Conservation (phyloP, 2,888 invertebrate species). For the Leptogaster cylindrica region DNA sequence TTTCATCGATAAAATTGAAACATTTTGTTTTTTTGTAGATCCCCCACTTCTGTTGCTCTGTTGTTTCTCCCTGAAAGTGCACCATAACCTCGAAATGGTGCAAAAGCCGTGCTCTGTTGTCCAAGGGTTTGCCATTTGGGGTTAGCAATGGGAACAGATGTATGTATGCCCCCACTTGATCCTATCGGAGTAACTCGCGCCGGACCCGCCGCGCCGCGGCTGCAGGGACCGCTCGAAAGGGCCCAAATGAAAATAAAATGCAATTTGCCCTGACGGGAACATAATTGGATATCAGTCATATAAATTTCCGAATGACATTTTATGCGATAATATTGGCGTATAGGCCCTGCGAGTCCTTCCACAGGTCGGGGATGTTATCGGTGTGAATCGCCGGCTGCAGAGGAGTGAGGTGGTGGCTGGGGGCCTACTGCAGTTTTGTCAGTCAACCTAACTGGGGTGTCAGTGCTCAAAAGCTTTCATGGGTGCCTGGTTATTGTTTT, state of each 20-base stretch:
- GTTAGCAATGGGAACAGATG: no score
- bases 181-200: constrained; percentile 11
- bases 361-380: no score
- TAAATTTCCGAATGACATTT: constrained; percentile 51
- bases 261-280: constrained; percentile 50
- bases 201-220: constrained; percentile 16
- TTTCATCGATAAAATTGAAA: constrained; percentile 35
- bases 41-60: not conserved
- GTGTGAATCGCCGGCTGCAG: no score
- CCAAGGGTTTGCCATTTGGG: no score
- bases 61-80: constrained; percentile 17
- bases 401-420: not conserved
- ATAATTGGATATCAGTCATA: constrained; percentile 52
- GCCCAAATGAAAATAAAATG: constrained; percentile 50
- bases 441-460: constrained; percentile 22
- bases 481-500: constrained; percentile 27
- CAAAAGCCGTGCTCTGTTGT: no score
- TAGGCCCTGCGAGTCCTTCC: not conserved
- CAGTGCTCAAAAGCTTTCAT: constrained; percentile 23
- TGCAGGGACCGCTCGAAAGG: constrained; percentile 34
- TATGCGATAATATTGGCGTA: constrained; percentile 49
- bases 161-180: constrained; percentile 11
- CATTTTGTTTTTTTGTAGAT: no score
- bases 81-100: not conserved
- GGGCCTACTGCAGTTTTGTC: not conserved